A percentile compares a stretch with the other conserved stretches of the same genome.
phyloP scores from a whole-genome alignment of 2,797 vertebrate genomes.

The Echiichthys vipera region DNA sequence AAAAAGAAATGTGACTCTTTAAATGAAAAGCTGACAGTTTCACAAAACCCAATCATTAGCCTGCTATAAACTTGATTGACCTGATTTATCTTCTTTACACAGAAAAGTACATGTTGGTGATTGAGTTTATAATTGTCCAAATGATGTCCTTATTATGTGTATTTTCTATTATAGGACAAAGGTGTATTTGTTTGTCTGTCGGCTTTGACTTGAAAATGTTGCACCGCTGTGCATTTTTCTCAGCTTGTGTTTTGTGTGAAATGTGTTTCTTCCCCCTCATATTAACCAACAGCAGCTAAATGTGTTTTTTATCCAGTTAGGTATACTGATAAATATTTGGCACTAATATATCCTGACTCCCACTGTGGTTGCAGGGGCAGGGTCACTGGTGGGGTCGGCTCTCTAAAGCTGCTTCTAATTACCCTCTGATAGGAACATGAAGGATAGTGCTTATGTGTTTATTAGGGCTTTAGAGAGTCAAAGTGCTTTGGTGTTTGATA shows the following conservation, averaged over 20 bases:
- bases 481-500: slow-evolving; percentile 43
- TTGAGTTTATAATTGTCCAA: neutral
- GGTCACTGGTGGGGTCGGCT: slow-evolving; percentile 58
- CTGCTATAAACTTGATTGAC: neutral
- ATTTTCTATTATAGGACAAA: neutral
- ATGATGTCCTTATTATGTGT: neutral
- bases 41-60: neutral
- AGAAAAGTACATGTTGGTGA: neutral
- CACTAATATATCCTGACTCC: slow-evolving; percentile 60
- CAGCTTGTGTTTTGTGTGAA: slow-evolving; percentile 41
- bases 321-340: slow-evolving; percentile 68
- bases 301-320: slow-evolving; percentile 60
- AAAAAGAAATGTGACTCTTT: neutral
- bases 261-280: slow-evolving; percentile 13
- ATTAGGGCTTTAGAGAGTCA: slow-evolving; percentile 36
- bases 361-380: slow-evolving; percentile 43
- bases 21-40: neutral
- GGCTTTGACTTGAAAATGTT: slow-evolving; percentile 9
- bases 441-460: slow-evolving; percentile 47
- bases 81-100: neutral
- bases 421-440: slow-evolving; percentile 60
- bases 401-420: slow-evolving; percentile 77
- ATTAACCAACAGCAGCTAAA: slow-evolving; percentile 63
- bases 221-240: slow-evolving; percentile 24
- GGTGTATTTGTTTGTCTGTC: slow-evolving; percentile 14